phyloP scores from a whole-genome alignment of 2,113 vertebrate species.

The Lathamus discolor region DNA sequence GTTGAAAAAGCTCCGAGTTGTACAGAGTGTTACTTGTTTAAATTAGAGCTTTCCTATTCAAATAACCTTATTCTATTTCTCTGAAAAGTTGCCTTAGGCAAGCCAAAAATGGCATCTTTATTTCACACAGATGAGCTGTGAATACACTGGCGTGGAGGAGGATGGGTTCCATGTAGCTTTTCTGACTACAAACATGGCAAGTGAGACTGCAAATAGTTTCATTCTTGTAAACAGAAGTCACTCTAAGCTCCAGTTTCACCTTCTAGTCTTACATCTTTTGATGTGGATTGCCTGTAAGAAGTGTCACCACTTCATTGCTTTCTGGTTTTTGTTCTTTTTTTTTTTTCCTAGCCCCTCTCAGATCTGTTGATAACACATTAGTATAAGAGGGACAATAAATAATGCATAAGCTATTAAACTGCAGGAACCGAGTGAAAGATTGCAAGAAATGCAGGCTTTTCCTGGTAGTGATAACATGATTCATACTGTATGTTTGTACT shows the following conservation, averaged over 20 bases:
- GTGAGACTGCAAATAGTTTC: neutral
- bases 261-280: neutral
- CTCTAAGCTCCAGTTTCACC: neutral
- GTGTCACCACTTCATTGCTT: neutral
- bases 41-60: conserved; percentile 10
- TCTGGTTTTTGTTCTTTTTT: neutral
- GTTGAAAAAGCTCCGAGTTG: neutral
- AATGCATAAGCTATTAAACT: neutral
- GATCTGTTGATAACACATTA: neutral
- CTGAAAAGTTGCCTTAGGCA: conserved; percentile 2
- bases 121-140: conserved; percentile 10
- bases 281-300: neutral
- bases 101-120: conserved; percentile 30
- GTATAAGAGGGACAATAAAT: neutral
- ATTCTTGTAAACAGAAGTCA: neutral
- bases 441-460: neutral
- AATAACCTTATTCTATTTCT: conserved; percentile 17
- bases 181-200: neutral
- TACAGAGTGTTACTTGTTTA: conserved; percentile 29
- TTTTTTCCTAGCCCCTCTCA: neutral
- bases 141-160: neutral
- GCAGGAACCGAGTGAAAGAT: neutral
- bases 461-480: neutral
- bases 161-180: neutral
- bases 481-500: neutral